Conservation (phyloP, 1,140 invertebrate species). For the Hyposmocoma kahamanoa region DNA sequence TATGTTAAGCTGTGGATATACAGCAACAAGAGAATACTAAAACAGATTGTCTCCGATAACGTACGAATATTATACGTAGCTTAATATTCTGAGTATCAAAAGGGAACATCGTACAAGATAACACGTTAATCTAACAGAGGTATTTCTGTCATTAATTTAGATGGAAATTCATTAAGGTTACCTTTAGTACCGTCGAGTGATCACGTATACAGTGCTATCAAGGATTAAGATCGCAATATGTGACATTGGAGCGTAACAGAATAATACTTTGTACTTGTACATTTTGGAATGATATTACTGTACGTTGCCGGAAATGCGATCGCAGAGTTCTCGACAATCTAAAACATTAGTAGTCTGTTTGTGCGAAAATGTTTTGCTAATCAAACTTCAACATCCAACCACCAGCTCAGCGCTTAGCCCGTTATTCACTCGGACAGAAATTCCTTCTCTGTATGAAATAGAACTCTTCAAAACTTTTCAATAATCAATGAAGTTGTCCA, state of each 20-base stretch:
- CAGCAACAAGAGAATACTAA: too few species aligned
- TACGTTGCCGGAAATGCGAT: not conserved
- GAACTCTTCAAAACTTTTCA: too few species aligned
- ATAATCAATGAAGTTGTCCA: too few species aligned
- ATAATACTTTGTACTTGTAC: not conserved
- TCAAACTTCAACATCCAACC: too few species aligned
- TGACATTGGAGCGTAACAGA: not conserved
- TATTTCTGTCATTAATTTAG: constrained; percentile 41
- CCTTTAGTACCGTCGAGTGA: constrained; percentile 30
- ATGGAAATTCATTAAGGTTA: constrained; percentile 39
- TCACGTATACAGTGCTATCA: not conserved
- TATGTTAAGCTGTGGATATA: too few species aligned
- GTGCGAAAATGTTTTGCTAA: too few species aligned
- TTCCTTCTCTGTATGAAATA: too few species aligned
- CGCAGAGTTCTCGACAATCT: too few species aligned
- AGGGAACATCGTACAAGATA: constrained; percentile 20
- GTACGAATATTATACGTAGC: constrained; percentile 3
- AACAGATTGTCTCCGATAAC: not conserved
- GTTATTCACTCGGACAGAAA: too few species aligned
- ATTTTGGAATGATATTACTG: not conserved
- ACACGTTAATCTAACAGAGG: constrained; percentile 36
- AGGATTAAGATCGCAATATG: not conserved
- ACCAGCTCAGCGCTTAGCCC: too few species aligned
- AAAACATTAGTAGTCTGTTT: too few species aligned
- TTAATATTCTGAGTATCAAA: constrained; percentile 12